Conservation (phyloP, 2,888 invertebrate genomes). For the Acanthopleura granulata region DNA sequence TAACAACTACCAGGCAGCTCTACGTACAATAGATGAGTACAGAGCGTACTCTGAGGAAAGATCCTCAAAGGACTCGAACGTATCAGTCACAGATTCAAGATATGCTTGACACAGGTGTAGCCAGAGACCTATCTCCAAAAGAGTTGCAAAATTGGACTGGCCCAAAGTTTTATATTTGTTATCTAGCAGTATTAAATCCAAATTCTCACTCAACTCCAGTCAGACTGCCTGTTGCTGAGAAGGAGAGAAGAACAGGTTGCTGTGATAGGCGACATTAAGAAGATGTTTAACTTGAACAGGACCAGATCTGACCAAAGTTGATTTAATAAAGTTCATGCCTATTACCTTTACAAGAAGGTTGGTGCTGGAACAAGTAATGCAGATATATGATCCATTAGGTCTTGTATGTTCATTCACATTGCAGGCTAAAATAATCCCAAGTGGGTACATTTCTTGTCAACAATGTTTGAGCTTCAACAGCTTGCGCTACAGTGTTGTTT, state of each 20-base stretch:
- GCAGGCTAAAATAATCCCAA: constrained; percentile 14
- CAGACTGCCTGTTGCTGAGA: not conserved
- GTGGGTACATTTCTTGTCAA: constrained; percentile 18
- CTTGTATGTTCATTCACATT: constrained; percentile 12
- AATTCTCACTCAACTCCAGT: constrained; percentile 4
- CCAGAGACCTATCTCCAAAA: not conserved
- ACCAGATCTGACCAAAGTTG: not conserved
- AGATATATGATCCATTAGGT: constrained; percentile 21
- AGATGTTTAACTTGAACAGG: constrained; percentile 20
- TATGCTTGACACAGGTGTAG: constrained; percentile 8
- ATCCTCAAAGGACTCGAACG: not conserved
- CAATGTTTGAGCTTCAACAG: constrained; percentile 20
- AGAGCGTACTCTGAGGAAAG: constrained; percentile 10
- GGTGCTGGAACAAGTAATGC: constrained; percentile 10
- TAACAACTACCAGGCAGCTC: constrained; percentile 19
- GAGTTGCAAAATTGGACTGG: constrained; percentile 11
- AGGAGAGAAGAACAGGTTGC: constrained; percentile 8
- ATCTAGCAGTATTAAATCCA: not conserved
- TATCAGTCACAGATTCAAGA: constrained; percentile 14
- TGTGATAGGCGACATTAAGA: constrained; percentile 19
- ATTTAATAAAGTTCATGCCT: not conserved
- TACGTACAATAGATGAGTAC: constrained; percentile 15
- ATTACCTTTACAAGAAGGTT: not conserved
- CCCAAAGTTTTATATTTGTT: constrained; percentile 5
- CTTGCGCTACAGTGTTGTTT: constrained; percentile 13